These are phyloP conservation scores for Sterrhoptilus dennistouni DNA, from an alignment of 2,113 vertebrate genomes.

Conservation along the genomic window DNA sequence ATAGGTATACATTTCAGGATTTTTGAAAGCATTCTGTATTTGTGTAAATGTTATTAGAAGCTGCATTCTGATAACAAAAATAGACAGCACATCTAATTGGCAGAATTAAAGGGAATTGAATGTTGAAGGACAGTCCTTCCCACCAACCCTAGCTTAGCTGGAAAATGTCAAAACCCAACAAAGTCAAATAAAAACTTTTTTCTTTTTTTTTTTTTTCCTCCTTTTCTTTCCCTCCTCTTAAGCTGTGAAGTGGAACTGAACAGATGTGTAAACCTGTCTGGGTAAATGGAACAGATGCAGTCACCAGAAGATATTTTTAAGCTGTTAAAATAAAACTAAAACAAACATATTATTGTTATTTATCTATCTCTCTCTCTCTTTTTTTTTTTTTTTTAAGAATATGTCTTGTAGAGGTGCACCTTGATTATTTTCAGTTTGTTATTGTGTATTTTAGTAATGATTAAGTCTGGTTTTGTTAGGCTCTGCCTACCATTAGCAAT, in stretches of 20 bases:
- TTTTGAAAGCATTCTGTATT: not conserved
- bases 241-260: not conserved
- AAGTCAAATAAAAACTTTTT: not conserved
- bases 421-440: not conserved
- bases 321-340: not conserved
- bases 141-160: not conserved
- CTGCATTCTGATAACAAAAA: not conserved
- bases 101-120: not conserved
- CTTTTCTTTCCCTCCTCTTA: not conserved
- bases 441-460: not conserved
- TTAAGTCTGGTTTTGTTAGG: not conserved
- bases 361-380: accelerated
- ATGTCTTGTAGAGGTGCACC: not conserved
- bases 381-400: not conserved
- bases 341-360: not conserved
- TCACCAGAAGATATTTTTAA: not conserved
- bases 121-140: not conserved
- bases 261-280: not conserved
- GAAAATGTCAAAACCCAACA: not conserved
- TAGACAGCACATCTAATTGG: not conserved
- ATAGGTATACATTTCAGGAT: not conserved
- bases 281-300: not conserved
- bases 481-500: not conserved
- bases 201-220: not conserved
- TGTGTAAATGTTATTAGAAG: not conserved